Base-by-base conservation (phyloP, 1,140 invertebrate genomes). In the Drosophila triauraria region DNA sequence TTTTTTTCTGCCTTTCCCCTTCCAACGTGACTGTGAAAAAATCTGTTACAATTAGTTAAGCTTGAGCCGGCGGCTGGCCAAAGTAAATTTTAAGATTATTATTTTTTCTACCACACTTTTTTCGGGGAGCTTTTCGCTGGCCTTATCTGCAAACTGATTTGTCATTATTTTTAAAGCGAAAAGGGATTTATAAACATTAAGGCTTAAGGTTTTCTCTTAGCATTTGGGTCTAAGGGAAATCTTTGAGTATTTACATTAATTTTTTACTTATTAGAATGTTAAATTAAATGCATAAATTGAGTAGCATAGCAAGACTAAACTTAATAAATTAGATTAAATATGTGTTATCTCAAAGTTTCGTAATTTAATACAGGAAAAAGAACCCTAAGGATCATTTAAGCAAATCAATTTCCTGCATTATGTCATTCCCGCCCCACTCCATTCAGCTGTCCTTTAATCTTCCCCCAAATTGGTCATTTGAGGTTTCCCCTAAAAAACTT, bases 1-100 rank as follows among this genome's bases (percentile, higher is more conserved):
- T 58, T 58, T 59, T 78, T 61, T 58, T n/a, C 23, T 44, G 46
- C 63, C 50, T 53, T 59, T n/a, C n/a, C 50, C 32, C 35, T 23
- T 38, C 23, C 60, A 71, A 42, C 63, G 50, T 90, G 75, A 88
- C 82, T 78, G 61, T 51, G 68, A 84, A 92, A 92, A 81, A 92
- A 92, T 92, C 91, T 92, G 91, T 80, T 92, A 71, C 87, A 84
- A 92, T 92, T 92, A 86, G 91, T 92, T 91, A 83, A 75, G 91
- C 85, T 81, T 56, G 43, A 42, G 74, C 62, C 67, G 71, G 69
- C 62, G 83, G 75, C 75, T 78, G 77, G 42, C 44, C 57, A 56
- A 82, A 75, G 77, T 54, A 78, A 71, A 87, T 65, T 44, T 57
- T 54, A 80, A 77, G 64, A 80, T 77, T 68, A 80, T 64, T 53